These are phyloP conservation scores for Scrobipalpa atriplicella DNA, from an alignment of 2,888 invertebrate species.

Conservation along the genomic window DNA sequence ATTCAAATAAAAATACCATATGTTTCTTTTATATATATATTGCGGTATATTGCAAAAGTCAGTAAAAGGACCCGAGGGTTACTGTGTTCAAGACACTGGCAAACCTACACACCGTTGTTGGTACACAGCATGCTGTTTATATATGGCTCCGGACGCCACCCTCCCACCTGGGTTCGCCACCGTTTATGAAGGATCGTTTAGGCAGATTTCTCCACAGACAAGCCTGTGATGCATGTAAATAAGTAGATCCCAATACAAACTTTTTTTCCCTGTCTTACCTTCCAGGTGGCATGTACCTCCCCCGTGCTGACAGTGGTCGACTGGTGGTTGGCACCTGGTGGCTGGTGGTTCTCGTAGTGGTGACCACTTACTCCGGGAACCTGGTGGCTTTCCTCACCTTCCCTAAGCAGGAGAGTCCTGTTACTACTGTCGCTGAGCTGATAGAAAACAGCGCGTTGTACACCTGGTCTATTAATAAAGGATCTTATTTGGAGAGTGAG, in stretches of 20 bases:
- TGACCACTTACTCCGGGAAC: slow-evolving; percentile 96
- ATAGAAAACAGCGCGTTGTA: slow-evolving; percentile 81
- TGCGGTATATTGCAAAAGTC: not conserved
- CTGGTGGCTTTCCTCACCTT: slow-evolving; percentile 96
- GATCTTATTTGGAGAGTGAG: slow-evolving; percentile 88
- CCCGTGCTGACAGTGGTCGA: slow-evolving; percentile 92
- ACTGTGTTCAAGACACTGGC: not conserved
- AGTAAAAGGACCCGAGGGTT: not conserved
- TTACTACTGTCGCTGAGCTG: slow-evolving; percentile 86
- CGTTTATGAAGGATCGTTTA: too few species aligned
- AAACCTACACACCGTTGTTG: too few species aligned
- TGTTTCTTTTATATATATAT: too few species aligned
- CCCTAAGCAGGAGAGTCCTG: slow-evolving; percentile 89
- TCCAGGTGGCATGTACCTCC: slow-evolving; percentile 93
- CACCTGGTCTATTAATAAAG: slow-evolving; percentile 89
- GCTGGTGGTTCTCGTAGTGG: slow-evolving; percentile 93
- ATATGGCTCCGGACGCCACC: too few species aligned
- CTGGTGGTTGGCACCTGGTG: slow-evolving; percentile 95
- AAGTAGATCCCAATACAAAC: too few species aligned
- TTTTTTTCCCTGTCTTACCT: not conserved
- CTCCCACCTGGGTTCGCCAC: too few species aligned
- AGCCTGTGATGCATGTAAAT: too few species aligned
- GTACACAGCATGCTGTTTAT: not conserved
- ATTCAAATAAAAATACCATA: too few species aligned
- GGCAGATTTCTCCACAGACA: too few species aligned